These are phyloP conservation scores for Zaprionus kolodkinae DNA, from an alignment of 1,140 invertebrate genomes.

Conservation along the genomic window DNA sequence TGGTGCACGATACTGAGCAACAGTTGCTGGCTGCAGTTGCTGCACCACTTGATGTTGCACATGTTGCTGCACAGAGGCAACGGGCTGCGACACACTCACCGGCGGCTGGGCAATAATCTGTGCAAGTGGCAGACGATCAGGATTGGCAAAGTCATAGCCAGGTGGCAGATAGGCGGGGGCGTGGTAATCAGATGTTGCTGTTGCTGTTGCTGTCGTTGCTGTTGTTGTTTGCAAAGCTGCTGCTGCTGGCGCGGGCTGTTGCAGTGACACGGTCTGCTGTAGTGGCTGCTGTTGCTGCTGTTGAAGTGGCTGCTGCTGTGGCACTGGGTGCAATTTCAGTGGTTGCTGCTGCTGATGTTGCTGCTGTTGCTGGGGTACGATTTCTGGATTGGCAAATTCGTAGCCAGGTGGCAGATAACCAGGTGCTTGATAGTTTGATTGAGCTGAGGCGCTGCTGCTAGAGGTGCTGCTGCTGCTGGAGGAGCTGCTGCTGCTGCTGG, in stretches of 20 bases:
- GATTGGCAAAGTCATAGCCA: constrained; percentile 64
- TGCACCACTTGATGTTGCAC: constrained; percentile 23
- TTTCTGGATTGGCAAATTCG: constrained; percentile 37
- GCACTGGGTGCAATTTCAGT: constrained; percentile 32
- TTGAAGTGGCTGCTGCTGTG: constrained; percentile 20
- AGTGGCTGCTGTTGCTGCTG: constrained; percentile 30
- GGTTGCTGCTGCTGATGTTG: constrained; percentile 29
- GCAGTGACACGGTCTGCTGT: neutral
- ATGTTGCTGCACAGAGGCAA: constrained; percentile 30
- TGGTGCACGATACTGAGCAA: constrained; percentile 53
- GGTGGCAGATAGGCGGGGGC: constrained; percentile 64
- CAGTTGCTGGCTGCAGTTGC: constrained; percentile 40
- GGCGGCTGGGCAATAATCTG: constrained; percentile 24
- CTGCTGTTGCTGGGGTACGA: constrained; percentile 27
- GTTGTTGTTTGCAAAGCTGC: neutral
- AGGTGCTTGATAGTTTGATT: constrained; percentile 28
- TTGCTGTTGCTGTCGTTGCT: constrained; percentile 12
- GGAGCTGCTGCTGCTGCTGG: constrained; percentile 12
- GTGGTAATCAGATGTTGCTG: constrained; percentile 33
- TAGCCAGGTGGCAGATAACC: constrained; percentile 47
- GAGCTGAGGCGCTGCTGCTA: constrained; percentile 14
- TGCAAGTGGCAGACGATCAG: constrained; percentile 49
- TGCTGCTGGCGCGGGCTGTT: constrained; percentile 12
- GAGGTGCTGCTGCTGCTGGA: neutral
- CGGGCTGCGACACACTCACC: constrained; percentile 15